Base-by-base conservation (phyloP, 1,140 invertebrate genomes). In the Plodia interpunctella region DNA sequence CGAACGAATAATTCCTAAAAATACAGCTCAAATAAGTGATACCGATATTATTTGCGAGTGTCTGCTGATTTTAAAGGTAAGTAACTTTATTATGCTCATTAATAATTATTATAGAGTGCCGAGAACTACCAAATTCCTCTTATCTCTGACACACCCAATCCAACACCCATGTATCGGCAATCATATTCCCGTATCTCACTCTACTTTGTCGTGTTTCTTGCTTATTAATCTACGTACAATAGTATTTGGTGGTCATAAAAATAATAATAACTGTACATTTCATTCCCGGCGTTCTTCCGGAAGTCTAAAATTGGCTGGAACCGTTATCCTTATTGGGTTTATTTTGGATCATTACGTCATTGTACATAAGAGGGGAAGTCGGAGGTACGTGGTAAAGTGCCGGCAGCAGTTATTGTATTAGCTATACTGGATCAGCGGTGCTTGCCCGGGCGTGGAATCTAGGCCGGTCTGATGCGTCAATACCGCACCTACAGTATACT, bases 331-430 rank as follows among this genome's bases (percentile, higher is more conserved):
- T 85, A 82, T 77, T 82, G 70, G 77, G 78, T 87, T 87, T 88
- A 88, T 87, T 88, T 88, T 88, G 80, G 86, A 78, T 65, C 70
- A 88, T 88, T 87, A 88, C 86, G 86, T 88, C 83, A 88, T 84
- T 80, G 70, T 74, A 71, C 68, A 68, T 73, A 74, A 67, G 70
- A 61, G 71, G 72, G 58, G 74, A 69, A 69, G 65, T 73, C 56
- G 70, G 70, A 55, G 67, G 57, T 73, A 6, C 56, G 68, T 55
- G 65, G 59, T 70, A 65, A 38, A 58, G 38, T 9, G 57, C 63
- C 63, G 61, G 63, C 50, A 32, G 57, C 49, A 32, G 53, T 54
- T 56, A n/a, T 56, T 44, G 11, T 44, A 21, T 51, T 55, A 62
- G 30, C 63, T 62, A 61, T 57, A 58, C 51, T 59, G 68, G 60